phyloP scores from a whole-genome alignment of 2,113 vertebrate genomes.

The Ictidomys tridecemlineatus region DNA sequence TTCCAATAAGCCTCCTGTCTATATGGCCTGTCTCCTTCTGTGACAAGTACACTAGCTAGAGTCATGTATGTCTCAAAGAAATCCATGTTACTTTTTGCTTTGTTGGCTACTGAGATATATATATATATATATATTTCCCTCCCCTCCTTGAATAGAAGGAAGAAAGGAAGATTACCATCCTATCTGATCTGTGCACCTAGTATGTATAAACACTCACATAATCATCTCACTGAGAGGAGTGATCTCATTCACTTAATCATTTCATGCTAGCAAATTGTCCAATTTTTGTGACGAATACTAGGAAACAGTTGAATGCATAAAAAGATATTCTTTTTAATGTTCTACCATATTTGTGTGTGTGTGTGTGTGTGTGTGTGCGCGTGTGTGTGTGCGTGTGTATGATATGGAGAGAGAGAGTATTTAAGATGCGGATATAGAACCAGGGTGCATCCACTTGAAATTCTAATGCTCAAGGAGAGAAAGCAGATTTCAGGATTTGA shows the following conservation, averaged over 20 bases:
- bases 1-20: not conserved
- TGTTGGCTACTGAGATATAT: not conserved
- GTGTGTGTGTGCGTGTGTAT: not conserved
- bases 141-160: not conserved
- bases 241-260: constrained; percentile 37
- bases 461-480: constrained; percentile 66
- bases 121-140: too few species aligned
- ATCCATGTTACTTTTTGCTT: not conserved
- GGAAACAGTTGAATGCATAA: not conserved
- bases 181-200: not conserved
- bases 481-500: constrained; percentile 71
- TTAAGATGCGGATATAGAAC: not conserved
- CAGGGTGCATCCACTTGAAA: constrained; percentile 26
- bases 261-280: not conserved
- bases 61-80: not conserved
- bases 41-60: constrained; percentile 1
- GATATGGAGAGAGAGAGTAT: not conserved
- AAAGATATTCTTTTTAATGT: not conserved
- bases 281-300: not conserved
- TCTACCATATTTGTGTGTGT: not conserved
- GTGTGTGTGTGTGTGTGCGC: not conserved
- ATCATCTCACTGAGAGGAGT: not conserved
- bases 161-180: not conserved
- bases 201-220: not conserved
- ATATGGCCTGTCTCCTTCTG: not conserved